A percentile compares a stretch with the other conserved stretches of the same genome.
Conservation (phyloP, 2,888 invertebrate genomes). For the Leptinotarsa juncta region DNA sequence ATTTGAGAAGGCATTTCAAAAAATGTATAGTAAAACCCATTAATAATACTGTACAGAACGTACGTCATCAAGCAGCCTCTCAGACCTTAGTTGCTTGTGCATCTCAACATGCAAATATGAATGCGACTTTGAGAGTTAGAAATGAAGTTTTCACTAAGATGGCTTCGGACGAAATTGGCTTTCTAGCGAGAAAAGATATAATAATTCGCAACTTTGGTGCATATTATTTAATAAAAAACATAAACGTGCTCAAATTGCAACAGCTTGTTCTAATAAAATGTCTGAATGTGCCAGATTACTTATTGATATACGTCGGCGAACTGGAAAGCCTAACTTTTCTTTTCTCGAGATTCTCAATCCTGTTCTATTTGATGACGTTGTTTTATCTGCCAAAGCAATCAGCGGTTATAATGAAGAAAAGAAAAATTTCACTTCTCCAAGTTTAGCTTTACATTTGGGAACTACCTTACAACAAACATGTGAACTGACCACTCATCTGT, state of each 20-base stretch:
- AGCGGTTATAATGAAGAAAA: conserved; percentile 23
- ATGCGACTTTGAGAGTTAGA: conserved; percentile 7
- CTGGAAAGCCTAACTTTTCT: conserved; percentile 1
- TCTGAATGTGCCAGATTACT: conserved; percentile 33
- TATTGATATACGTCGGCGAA: conserved; percentile 35
- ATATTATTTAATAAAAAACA: conserved; percentile 40
- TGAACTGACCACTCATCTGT: conserved; percentile 28
- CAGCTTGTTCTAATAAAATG: conserved; percentile 23
- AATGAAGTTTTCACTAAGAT: conserved; percentile 28
- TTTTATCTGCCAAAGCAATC: conserved; percentile 8
- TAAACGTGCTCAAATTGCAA: conserved; percentile 34
- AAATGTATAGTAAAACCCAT: conserved; percentile 25
- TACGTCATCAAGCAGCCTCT: conserved; percentile 29
- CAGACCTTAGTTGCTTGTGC: conserved; percentile 38
- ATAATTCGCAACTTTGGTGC: conserved; percentile 36
- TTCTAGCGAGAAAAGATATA: conserved; percentile 29
- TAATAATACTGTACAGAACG: conserved; percentile 20
- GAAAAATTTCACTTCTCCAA: conserved; percentile 22
- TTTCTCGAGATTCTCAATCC: conserved; percentile 18
- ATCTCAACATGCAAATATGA: background rate
- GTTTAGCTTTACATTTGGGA: conserved; percentile 25
- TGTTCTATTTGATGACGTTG: conserved; percentile 17
- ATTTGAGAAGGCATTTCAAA: conserved; percentile 36
- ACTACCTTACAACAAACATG: conserved; percentile 31
- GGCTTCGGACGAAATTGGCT: conserved; percentile 15